A percentile compares a stretch with the other conserved stretches of the same genome.
Evolutionary conservation across 2,888 invertebrate genomes (phyloP).

Genomic region (Eupithecia tripunctaria): DNA sequence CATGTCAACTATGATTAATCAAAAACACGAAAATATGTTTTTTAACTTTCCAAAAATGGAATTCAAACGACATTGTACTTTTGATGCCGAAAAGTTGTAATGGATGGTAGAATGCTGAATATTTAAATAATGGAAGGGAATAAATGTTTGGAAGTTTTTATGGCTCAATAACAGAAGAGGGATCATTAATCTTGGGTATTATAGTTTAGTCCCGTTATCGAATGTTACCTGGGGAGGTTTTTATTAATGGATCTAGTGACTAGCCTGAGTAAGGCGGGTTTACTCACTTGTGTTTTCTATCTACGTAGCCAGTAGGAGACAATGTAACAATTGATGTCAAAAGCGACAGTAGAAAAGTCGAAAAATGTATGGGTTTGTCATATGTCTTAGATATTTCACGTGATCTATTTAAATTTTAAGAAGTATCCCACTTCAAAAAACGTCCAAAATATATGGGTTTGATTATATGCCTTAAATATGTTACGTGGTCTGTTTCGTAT

Average conservation of each 20-base stretch:
- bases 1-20: constrained; percentile 32
- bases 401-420: no score
- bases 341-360: no score
- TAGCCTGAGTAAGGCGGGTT: background rate
- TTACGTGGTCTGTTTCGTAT: no score
- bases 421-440: no score
- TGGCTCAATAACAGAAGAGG: constrained; percentile 21
- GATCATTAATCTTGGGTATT: constrained; percentile 24
- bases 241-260: constrained; percentile 4
- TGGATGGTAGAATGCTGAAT: constrained; percentile 25
- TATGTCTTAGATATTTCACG: no score
- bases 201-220: constrained; percentile 15
- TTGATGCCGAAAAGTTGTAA: constrained; percentile 26
- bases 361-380: no score
- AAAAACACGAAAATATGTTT: constrained; percentile 28
- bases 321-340: no score
- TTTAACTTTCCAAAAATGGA: constrained; percentile 24
- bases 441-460: no score
- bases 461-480: no score
- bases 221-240: constrained; percentile 11
- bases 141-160: constrained; percentile 26
- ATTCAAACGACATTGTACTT: constrained; percentile 25
- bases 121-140: constrained; percentile 23
- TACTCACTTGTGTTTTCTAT: background rate
- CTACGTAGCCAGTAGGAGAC: no score